Evolutionary conservation across 2,888 invertebrate genomes (phyloP).

Genomic region (Carcina quercana): DNA sequence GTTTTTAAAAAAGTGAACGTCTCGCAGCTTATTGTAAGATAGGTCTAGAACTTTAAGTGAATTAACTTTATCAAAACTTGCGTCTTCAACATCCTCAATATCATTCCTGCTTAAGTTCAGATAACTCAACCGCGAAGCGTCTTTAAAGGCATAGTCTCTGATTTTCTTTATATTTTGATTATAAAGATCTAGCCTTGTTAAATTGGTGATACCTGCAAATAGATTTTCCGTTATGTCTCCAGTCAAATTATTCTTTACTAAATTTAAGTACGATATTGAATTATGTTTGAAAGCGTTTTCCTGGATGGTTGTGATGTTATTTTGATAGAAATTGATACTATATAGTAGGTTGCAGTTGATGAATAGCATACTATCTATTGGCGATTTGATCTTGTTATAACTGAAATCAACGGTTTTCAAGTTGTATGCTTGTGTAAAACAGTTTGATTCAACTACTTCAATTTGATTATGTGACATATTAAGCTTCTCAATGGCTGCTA

Average conservation of each 20-base stretch:
- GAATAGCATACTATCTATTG: slow-evolving; percentile 41
- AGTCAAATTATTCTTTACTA: slow-evolving; percentile 41
- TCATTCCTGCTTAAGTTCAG: slow-evolving; percentile 47
- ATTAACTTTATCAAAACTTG: slow-evolving; percentile 29
- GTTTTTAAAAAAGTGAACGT: slow-evolving; percentile 35
- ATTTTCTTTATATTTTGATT: slow-evolving; percentile 37
- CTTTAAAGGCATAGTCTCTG: slow-evolving; percentile 34
- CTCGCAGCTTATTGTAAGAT: slow-evolving; percentile 38
- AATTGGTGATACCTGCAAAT: slow-evolving; percentile 36
- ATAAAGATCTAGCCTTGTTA: slow-evolving; percentile 34
- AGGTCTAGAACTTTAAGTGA: slow-evolving; percentile 38
- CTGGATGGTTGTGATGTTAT: slow-evolving; percentile 35
- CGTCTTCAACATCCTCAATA: slow-evolving; percentile 32
- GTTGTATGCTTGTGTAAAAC: slow-evolving; percentile 38
- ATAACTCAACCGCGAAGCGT: slow-evolving; percentile 24
- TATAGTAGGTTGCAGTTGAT: slow-evolving; percentile 33
- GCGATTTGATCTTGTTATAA: slow-evolving; percentile 37
- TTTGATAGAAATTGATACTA: slow-evolving; percentile 41
- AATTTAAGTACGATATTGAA: slow-evolving; percentile 33
- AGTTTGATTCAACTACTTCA: slow-evolving; percentile 37
- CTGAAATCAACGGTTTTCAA: slow-evolving; percentile 42
- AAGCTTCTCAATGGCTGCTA: slow-evolving; percentile 31
- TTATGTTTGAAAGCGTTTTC: slow-evolving; percentile 40
- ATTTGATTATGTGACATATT: slow-evolving; percentile 49
- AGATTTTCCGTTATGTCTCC: slow-evolving; percentile 34